These are phyloP conservation scores for Spongilla lacustris DNA, from an alignment of 37 sponge, comb jelly and placozoan species.

Conservation along the genomic window DNA sequence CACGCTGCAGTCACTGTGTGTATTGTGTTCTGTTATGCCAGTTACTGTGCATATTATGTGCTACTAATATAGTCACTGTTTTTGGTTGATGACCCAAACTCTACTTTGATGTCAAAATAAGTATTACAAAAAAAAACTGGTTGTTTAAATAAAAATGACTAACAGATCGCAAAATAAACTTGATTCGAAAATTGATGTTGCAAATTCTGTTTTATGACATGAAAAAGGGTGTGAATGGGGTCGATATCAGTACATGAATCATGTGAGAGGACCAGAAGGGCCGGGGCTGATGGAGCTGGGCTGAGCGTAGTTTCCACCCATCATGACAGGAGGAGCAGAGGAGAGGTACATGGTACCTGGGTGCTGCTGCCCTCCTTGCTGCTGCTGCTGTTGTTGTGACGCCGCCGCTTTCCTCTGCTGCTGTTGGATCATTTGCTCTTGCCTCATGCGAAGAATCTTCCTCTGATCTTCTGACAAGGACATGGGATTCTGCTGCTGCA, in stretches of 20 bases:
- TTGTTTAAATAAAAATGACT: not conserved
- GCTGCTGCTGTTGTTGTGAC: constrained; percentile 44
- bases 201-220: not conserved
- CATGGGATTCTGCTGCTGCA: constrained; percentile 11
- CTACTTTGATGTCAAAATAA: too few species aligned
- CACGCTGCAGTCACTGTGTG: not conserved
- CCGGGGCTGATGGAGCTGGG: not conserved
- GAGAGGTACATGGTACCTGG: not conserved
- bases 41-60: not conserved
- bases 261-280: not conserved
- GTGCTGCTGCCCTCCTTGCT: constrained; percentile 20
- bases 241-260: not conserved
- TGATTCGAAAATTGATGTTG: not conserved
- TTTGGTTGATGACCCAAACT: not conserved
- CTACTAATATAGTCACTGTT: too few species aligned
- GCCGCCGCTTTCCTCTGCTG: constrained; percentile 47
- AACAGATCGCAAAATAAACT: not conserved
- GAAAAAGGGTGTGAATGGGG: not conserved
- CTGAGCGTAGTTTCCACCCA: not conserved
- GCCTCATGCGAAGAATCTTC: constrained; percentile 55
- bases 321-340: not conserved
- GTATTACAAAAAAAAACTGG: too few species aligned
- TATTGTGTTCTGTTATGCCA: not conserved
- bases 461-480: constrained; percentile 11
- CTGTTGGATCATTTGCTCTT: constrained; percentile 59